Evolutionary conservation across 2,888 invertebrate genomes (phyloP).

Genomic region (Arrhopalites spinosus): DNA sequence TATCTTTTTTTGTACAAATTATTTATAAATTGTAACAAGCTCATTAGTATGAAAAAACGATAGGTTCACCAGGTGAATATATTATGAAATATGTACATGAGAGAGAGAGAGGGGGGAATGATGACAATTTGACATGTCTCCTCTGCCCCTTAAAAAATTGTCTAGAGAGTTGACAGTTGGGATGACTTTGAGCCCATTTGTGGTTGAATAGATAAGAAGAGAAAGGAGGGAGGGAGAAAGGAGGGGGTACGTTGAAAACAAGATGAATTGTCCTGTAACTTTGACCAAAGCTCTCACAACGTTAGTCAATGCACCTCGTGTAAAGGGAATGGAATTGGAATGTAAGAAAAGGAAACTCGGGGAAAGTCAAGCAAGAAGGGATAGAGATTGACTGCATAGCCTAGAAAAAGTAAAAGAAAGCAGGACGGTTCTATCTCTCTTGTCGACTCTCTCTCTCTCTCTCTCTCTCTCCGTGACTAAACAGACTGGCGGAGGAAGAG

Average conservation of each 20-base stretch:
- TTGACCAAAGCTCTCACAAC: background rate
- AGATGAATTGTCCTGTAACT: background rate
- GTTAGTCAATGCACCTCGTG: background rate
- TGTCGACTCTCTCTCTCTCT: background rate
- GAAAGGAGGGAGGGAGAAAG: background rate
- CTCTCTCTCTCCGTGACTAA: constrained; percentile 8
- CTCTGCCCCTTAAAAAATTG: no score
- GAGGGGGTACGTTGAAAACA: background rate
- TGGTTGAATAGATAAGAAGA: background rate
- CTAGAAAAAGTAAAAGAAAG: background rate
- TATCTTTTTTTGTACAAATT: no score
- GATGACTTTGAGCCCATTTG: no score
- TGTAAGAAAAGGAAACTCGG: background rate
- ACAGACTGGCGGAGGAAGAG: constrained; percentile 8
- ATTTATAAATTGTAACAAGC: no score
- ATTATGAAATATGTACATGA: no score
- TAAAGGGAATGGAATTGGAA: background rate
- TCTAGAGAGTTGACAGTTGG: no score
- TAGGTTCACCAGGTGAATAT: no score
- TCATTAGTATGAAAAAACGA: no score
- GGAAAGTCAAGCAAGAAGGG: background rate
- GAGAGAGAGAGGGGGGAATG: no score
- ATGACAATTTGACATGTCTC: no score
- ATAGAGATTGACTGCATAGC: background rate
- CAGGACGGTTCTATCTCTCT: background rate